phyloP scores from a whole-genome alignment of 2,888 invertebrate species.

The Drosophila kuntzei region DNA sequence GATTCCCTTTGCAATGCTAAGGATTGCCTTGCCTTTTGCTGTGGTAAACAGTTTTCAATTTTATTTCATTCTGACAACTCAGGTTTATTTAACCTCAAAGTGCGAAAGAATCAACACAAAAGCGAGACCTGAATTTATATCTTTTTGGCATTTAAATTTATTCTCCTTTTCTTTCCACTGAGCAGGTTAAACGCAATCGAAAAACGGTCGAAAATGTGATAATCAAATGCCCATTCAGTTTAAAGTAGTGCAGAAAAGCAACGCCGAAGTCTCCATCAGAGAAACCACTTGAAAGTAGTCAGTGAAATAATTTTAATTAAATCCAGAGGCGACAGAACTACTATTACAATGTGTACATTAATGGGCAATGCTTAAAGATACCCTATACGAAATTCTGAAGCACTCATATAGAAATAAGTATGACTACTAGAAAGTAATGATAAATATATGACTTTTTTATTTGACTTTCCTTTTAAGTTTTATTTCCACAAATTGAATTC shows the following conservation, averaged over 20 bases:
- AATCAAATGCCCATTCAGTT: conserved; percentile 5
- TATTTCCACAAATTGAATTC: background rate
- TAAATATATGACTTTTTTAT: background rate
- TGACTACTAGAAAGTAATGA: background rate
- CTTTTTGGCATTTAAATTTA: conserved; percentile 17
- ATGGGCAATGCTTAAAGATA: background rate
- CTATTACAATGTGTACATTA: background rate
- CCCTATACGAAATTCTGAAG: background rate
- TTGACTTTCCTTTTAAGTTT: background rate
- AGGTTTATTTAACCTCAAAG: conserved; percentile 28
- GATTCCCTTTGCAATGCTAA: conserved; percentile 10
- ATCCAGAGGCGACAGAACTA: conserved; percentile 39
- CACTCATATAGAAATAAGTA: background rate
- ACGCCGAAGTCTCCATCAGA: background rate
- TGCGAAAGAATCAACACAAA: conserved; percentile 21
- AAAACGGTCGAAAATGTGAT: conserved; percentile 11
- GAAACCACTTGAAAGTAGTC: conserved; percentile 29
- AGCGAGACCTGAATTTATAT: conserved; percentile 27
- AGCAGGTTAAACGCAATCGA: background rate
- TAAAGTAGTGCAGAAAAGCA: conserved; percentile 4
- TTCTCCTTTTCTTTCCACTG: background rate
- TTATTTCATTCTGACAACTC: conserved; percentile 31
- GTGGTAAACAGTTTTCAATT: conserved; percentile 46
- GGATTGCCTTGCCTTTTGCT: conserved; percentile 34
- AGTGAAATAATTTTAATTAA: conserved; percentile 66